A percentile compares a stretch with the other conserved stretches of the same genome.
phyloP scores from a whole-genome alignment of 2,113 vertebrate genomes.

The Cebus imitator region DNA sequence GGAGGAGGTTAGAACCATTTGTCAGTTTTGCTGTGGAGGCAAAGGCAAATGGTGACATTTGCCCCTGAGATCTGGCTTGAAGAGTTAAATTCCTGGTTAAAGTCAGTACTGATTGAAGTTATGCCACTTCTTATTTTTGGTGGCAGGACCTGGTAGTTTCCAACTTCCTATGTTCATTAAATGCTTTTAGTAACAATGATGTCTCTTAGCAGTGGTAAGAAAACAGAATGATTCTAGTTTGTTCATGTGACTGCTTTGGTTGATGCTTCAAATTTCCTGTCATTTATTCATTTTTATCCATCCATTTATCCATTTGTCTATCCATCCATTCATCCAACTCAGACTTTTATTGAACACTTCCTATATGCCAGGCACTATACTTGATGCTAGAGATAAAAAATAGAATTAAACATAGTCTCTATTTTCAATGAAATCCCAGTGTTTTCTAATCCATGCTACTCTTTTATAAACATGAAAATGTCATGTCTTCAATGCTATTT shows the following conservation, averaged over 20 bases:
- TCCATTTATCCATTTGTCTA: neutral
- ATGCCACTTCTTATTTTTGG: conserved; percentile 28
- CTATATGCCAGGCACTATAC: neutral
- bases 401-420: neutral
- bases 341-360: neutral
- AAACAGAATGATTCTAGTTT: neutral
- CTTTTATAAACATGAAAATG: conserved; percentile 34
- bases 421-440: neutral
- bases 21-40: neutral
- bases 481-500: conserved; percentile 22
- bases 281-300: neutral
- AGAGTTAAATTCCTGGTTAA: neutral
- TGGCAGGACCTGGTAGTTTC: conserved; percentile 1
- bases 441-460: conserved; percentile 30
- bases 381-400: neutral
- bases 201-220: neutral
- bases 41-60: neutral
- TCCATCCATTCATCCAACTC: neutral
- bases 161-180: conserved; percentile 1
- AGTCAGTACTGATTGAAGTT: neutral
- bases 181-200: neutral
- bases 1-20: neutral
- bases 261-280: neutral
- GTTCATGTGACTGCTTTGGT: conserved; percentile 5
- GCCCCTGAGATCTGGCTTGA: neutral